phyloP scores from a whole-genome alignment of 2,888 invertebrate genomes.

The Drepanosiphum platanoidis region DNA sequence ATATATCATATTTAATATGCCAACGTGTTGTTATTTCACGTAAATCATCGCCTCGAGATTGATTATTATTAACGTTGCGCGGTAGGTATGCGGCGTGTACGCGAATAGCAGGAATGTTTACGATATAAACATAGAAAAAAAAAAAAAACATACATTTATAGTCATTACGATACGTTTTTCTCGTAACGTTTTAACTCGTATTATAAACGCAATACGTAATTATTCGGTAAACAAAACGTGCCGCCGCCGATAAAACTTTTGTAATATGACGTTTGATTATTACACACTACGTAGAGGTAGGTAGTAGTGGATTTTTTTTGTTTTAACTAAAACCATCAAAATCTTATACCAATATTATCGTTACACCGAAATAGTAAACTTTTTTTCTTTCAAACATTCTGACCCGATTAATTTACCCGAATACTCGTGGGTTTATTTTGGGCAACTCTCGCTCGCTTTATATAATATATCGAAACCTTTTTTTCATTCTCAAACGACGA shows the following conservation, averaged over 20 bases:
- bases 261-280: too few relatives aligned
- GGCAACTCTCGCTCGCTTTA: neutral
- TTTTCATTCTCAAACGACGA: neutral
- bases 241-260: neutral
- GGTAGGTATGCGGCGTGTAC: neutral
- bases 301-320: neutral
- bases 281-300: neutral
- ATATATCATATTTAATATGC: neutral
- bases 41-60: constrained; percentile 12
- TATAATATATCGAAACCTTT: neutral
- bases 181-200: neutral
- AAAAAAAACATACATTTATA: too few relatives aligned
- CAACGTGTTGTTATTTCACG: neutral
- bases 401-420: too few relatives aligned
- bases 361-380: neutral
- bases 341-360: neutral
- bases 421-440: too few relatives aligned
- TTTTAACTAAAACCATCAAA: neutral
- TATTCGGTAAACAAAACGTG: constrained; percentile 12
- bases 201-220: neutral
- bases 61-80: neutral
- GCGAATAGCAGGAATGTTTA: neutral
- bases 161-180: too few relatives aligned
- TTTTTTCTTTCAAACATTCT: too few relatives aligned
- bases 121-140: neutral